Evolutionary conservation across 2,113 vertebrate genomes (phyloP).

Genomic region (Takifugu flavidus): DNA sequence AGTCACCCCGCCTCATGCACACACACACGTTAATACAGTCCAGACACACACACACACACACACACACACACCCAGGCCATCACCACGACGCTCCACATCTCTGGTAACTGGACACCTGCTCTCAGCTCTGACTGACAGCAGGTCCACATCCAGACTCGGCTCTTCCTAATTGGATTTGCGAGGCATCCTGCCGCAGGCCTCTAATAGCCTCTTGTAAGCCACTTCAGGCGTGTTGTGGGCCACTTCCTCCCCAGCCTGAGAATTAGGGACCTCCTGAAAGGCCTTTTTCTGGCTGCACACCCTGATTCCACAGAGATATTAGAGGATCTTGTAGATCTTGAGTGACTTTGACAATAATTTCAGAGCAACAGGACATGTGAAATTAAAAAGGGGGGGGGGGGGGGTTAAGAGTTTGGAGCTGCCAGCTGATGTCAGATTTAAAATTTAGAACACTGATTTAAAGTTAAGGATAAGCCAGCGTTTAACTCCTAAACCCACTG

Average conservation of each 20-base stretch:
- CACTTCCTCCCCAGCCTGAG: conserved; percentile 41
- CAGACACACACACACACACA: conserved; percentile 6
- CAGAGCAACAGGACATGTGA: conserved; percentile 22
- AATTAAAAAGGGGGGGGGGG: not conserved
- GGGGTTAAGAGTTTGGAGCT: not conserved
- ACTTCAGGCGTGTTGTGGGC: conserved; percentile 33
- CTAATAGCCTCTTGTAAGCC: conserved; percentile 49
- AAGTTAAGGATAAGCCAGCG: not conserved
- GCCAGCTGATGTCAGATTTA: conserved; percentile 5
- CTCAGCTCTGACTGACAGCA: conserved; percentile 64
- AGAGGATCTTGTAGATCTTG: conserved; percentile 41
- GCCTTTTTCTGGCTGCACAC: conserved; percentile 47
- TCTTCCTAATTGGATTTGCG: conserved; percentile 69
- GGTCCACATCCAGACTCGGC: conserved; percentile 29
- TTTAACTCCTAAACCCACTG: conserved; percentile 8
- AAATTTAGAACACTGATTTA: conserved; percentile 4
- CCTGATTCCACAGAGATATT: conserved; percentile 35
- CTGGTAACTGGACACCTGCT: conserved; percentile 55
- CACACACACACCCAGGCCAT: conserved; percentile 7
- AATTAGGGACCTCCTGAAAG: conserved; percentile 53
- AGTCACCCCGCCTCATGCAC: not conserved
- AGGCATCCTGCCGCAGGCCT: conserved; percentile 59
- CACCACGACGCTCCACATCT: conserved; percentile 2
- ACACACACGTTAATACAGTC: not conserved
- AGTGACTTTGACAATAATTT: conserved; percentile 47